Evolutionary conservation across 2,888 invertebrate genomes (phyloP), one percentile per base, ranked within the genome.

Genomic region (Ethmia dodecea): DNA sequence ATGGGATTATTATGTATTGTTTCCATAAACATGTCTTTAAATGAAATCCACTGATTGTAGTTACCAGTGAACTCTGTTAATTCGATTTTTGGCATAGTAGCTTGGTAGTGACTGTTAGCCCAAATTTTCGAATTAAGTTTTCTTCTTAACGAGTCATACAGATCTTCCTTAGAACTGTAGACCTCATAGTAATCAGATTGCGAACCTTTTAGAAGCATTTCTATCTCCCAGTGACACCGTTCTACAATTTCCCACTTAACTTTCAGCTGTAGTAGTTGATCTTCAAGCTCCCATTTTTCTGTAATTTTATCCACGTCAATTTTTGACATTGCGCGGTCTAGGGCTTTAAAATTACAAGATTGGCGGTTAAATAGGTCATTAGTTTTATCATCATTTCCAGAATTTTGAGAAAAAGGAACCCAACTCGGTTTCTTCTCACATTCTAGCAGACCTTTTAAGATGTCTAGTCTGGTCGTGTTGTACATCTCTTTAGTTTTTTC

Each of bases 1-100:
- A 29, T 11, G 0, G 37, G 38, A 27, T 50, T 54, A n/a, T 39
- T 38, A 28, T 51, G 43, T n/a, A 52, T 35, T 2, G 39, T 34
- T 31, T 49, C 48, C 1, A 36, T 3, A 24, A 45, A 47, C 3
- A 47, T 22, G 34, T 47, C 40, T 25, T 43, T 36, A 31, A 43
- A 36, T 8, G 40, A 15, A 9, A 25, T 15, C 42, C 41, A 35
- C 25, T 36, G 16, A 6, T 28, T 32, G 10, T 37, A 43, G 8
- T 32, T 33, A 5, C 37, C 43, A 10, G 11, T 13, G 13, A 39
- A 40, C 11, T 33, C 12, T 18, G 34, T 32, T 2, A 25, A 11
- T 8, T 33, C 18, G 14, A 34, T 35, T 15, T 11, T 35, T 14
- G 40, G 40, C 16, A 34, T 15, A 10, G 38, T 31, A n/a, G 33